Base-by-base conservation (phyloP, 2,797 vertebrate genomes). In the Cyclopterus lumpus region DNA sequence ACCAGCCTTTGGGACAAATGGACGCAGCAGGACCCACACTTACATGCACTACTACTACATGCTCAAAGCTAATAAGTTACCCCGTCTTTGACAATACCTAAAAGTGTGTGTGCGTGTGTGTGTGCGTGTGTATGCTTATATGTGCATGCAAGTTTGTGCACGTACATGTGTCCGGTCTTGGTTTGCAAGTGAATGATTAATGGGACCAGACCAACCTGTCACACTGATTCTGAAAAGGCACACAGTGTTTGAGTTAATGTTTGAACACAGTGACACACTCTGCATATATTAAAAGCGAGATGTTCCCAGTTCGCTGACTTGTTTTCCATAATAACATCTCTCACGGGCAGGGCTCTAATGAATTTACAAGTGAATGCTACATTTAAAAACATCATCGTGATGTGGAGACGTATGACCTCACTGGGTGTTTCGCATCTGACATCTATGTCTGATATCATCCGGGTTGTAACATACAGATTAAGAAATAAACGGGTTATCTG, bases 181-280 rank as follows among this genome's bases (percentile, higher is more conserved):
- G 70, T 87, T 85, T 89, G 72, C 91, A 91, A 90, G 90, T 91
- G 75, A 91, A 84, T 64, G 62, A 84, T 90, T 89, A 87, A 85
- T 88, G 75, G 81, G 79, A 73, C 73, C 72, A n/a, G 66, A 68
- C 58, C 36, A 6, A 67, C 42, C 77, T 51, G 79, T 74, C 38
- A 55, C 79, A 42, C 66, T n/a, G 81, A 48, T 88, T 81, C 82
- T 91, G 83, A 77, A 89, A 85, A 80, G 58, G 87, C 87, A 83
- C 87, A 79, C 75, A 82, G 66, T 28, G 84, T 85, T 77, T 81
- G 78, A 79, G 92, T 93, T 93, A 93, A 94, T 94, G 90, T 92
- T 94, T 94, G 90, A 91, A 89, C 92, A 87, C 78, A 42, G 87
- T 68, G 80, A 88, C 92, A 88, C 83, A 89, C 82, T 83, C 38